Evolutionary conservation across 2,888 invertebrate genomes (phyloP), one percentile per base, ranked within the genome.

Genomic region (Notodonta dromedarius): DNA sequence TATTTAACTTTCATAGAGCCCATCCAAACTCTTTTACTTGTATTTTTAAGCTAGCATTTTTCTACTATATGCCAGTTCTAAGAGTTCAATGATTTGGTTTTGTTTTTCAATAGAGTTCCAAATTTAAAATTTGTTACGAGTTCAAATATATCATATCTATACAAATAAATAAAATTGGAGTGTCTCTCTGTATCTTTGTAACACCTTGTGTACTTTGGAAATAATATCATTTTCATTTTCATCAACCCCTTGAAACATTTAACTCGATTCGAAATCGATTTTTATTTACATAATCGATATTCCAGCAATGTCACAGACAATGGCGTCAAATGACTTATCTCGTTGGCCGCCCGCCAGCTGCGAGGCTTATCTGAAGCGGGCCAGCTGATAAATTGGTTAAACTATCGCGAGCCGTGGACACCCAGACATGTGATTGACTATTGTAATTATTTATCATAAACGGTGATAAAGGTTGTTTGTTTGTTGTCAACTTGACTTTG

Each of bases 251-350:
- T 4, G 35, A 3, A 35, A 35, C 35, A n/a, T 13, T 46, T 46
- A 50, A 57, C 42, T 44, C 63, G 53, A 35, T 53, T 13, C 39
- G 13, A 5, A 7, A 53, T 39, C 53, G 39, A 53, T 50, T 50
- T 50, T 50, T 50, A 50, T 16, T 50, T 50, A 50, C 16, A 16
- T 55, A n/a, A 55, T 16, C 35, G 52, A 53, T 53, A 53, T 64
- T 56, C 61, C 61, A 62, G 70, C 60, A 59, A 35, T 59, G 24
- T 13, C 11, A 57, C 39, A 40, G 60, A 67, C 67, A 72, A 71
- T 66, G 40, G 60, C 56, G 65, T 70, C 66, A 60, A 72, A 74
- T 72, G 62, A 69, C 67, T 69, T 73, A 72, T 76, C 73, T 62
- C 51, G 53, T 55, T 52, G 62, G 16, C 0, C 53, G 11, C 1